phyloP scores from a whole-genome alignment of 2,888 invertebrate genomes.

The Idaea aversata region DNA sequence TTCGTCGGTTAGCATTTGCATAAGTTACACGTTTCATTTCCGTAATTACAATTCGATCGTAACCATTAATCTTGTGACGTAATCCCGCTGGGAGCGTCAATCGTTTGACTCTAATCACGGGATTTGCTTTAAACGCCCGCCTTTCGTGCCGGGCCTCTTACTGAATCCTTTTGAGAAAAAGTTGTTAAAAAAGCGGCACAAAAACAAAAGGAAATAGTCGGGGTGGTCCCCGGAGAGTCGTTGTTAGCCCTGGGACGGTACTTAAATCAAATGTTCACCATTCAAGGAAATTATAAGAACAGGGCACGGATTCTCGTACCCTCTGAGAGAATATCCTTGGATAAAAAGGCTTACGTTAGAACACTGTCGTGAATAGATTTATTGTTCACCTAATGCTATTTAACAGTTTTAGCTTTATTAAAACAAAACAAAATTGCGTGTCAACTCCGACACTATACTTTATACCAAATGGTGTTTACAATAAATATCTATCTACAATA shows the following conservation, averaged over 20 bases:
- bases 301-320: conserved; percentile 61
- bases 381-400: conserved; percentile 33
- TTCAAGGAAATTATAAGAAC: conserved; percentile 78
- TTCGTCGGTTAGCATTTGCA: conserved; percentile 56
- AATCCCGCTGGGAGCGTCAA: conserved; percentile 61
- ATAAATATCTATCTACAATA: no score
- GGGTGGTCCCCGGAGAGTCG: conserved; percentile 70
- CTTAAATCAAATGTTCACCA: conserved; percentile 78
- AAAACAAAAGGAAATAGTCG: conserved; percentile 76
- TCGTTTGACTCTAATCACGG: conserved; percentile 64
- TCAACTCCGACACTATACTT: no score
- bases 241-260: conserved; percentile 73
- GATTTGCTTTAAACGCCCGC: conserved; percentile 63
- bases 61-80: conserved; percentile 61
- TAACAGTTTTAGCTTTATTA: conserved; percentile 28
- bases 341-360: conserved; percentile 63
- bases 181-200: conserved; percentile 68
- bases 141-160: conserved; percentile 53
- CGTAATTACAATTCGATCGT: conserved; percentile 65
- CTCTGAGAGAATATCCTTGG: conserved; percentile 51
- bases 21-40: conserved; percentile 66
- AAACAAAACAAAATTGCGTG: no score
- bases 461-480: no score
- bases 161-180: conserved; percentile 67
- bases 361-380: conserved; percentile 55